Evolutionary conservation across 2,797 vertebrate species (phyloP), one percentile per base, ranked within the genome.

Genomic region (Borostomias antarcticus): DNA sequence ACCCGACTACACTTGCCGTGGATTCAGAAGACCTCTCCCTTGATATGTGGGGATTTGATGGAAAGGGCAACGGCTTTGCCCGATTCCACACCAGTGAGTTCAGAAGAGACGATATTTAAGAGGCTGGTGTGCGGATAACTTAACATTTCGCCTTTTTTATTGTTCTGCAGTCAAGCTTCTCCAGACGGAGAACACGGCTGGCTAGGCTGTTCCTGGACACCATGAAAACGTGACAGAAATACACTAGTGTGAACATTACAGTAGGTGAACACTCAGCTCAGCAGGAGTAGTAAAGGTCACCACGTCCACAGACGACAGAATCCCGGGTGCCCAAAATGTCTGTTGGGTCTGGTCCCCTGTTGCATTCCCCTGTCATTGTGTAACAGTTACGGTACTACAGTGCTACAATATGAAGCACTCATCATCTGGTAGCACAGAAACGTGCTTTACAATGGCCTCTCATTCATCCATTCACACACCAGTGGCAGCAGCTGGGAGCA

Each of bases 61-160:
- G 79, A 82, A 87, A 78, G 74, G 74, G 78, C 75, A 80, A 56
- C 68, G 63, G 64, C 64, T 82, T 75, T 77, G 71, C 67, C 74
- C 37, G 54, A 62, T 83, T 70, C 70, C 58, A 70, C 64, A 64
- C 64, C 61, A 62, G 64, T 62, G 62, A 70, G 48, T 26, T 70
- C 60, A 64, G 79, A 80, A 77, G 75, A 82, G 65, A 82, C 0
- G 76, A 81, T 85, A 78, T 83, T 80, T 74, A 62, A 66, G 48
- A 71, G 61, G 64, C 58, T 75, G 60, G 54, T 45, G 32, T 17
- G 5, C n/a, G 45, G 54, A 58, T 58, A 68, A 63, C 75, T 64
- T 17, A 67, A 62, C 48, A 67, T 70, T 72, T 73, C 33, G 45
- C 17, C 57, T 25, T 52, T 50, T 64, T 64, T 50, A 11, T 9